Conservation (phyloP, 2,113 vertebrate species). For the Corythaeola cristata region DNA sequence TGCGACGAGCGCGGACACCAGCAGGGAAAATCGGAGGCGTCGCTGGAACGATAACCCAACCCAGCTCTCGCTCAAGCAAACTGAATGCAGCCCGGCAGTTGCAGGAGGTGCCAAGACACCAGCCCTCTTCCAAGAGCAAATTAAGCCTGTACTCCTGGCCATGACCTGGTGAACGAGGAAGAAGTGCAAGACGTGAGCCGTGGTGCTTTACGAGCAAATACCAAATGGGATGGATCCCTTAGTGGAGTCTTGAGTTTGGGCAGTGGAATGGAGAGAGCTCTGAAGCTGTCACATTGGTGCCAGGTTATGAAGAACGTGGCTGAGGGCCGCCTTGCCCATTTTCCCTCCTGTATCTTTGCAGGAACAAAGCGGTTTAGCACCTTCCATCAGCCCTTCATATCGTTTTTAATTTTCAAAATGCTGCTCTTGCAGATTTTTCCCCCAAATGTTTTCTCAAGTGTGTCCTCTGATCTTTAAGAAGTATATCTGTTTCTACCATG, state of each 20-base stretch:
- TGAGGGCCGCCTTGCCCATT: neutral
- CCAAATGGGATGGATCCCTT: neutral
- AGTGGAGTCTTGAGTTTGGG: neutral
- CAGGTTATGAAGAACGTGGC: neutral
- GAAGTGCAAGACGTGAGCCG: rapidly evolving
- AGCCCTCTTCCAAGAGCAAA: neutral
- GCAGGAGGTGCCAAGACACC: neutral
- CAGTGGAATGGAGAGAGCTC: neutral
- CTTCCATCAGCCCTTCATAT: neutral
- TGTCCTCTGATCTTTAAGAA: neutral
- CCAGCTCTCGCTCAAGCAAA: neutral
- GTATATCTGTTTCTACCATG: neutral
- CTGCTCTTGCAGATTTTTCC: neutral
- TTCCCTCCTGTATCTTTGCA: neutral
- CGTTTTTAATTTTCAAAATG: neutral
- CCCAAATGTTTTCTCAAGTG: neutral
- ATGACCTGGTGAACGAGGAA: neutral
- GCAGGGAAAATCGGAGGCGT: neutral
- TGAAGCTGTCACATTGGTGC: neutral
- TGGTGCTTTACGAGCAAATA: neutral
- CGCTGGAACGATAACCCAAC: neutral
- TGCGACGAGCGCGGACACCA: neutral
- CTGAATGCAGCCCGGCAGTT: neutral
- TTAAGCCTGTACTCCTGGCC: neutral
- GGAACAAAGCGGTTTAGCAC: neutral